Evolutionary conservation across 2,113 vertebrate species (phyloP), one percentile per base, ranked within the genome.

Genomic region (Helogale parvula): DNA sequence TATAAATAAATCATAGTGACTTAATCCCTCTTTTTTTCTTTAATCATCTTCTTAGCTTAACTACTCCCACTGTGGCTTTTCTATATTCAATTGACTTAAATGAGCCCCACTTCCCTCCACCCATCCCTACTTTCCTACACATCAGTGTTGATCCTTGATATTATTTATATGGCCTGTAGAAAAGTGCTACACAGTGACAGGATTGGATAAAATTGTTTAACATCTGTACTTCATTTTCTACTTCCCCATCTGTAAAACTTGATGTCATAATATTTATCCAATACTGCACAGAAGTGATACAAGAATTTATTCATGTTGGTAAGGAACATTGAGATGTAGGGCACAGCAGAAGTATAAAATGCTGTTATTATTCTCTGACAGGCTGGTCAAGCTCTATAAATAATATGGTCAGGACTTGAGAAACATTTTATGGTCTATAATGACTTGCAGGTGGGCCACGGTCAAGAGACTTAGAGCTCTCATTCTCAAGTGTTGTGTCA

Each of bases 261-360:
- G 71, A 96, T 97, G 97, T 97, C 97, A 97, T 97, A 97, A 97
- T 98, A 96, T 98, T 97, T 98, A 98, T 95, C 33, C 66, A 97
- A 33, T 95, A 80, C 92, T 2, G 4, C 93, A 96, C 92, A 96
- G 69, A 96, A 98, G 93, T 97, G 97, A 96, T 93, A 97, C 3
- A 96, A 97, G 92, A 95, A 96, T 97, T 91, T 94, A 95, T 82
- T 96, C 83, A 63, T 94, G 76, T 95, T 95, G 52, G 90, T 86
- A 82, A 94, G 92, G 23, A 91, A 90, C 97, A 95, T 33, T 86
- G 35, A 97, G 95, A 94, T 94, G 60, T 82, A 96, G 87, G 84
- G 88, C 84, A 97, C 93, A 92, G 90, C 65, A 95, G 74, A 97
- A 97, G 90, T 90, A 96, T 97, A 96, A 97, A 97, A 94, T 84